phyloP scores from a whole-genome alignment of 2,888 invertebrate species.

The Gnatocerus cornutus region DNA sequence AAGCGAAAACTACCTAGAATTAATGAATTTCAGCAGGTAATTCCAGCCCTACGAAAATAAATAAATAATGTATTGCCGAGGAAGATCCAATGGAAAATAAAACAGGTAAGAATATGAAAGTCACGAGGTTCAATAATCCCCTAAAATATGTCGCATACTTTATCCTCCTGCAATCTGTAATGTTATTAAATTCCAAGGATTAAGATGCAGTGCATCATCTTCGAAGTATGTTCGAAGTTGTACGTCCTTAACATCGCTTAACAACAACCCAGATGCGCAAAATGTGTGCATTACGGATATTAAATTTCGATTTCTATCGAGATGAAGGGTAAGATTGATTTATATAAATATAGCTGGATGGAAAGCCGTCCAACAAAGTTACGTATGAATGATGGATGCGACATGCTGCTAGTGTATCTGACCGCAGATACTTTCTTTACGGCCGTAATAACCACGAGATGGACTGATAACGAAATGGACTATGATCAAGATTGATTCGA shows the following conservation, averaged over 20 bases:
- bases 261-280: conserved; percentile 10
- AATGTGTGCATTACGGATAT: conserved; percentile 41
- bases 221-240: background rate
- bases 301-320: conserved; percentile 58
- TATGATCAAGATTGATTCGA: conserved; percentile 57
- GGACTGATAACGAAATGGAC: conserved; percentile 53
- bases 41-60: background rate
- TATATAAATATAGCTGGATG: conserved; percentile 63
- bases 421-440: conserved; percentile 57
- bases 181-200: background rate
- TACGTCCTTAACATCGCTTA: conserved; percentile 1
- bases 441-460: conserved; percentile 51
- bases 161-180: background rate
- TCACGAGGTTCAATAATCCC: background rate
- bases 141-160: background rate
- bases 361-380: conserved; percentile 58
- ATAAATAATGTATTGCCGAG: background rate
- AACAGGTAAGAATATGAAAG: no score
- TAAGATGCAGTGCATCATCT: conserved; percentile 2
- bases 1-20: background rate
- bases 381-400: conserved; percentile 62
- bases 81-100: no score
- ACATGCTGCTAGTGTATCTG: conserved; percentile 49
- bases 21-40: background rate
- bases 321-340: conserved; percentile 57